Evolutionary conservation across 2,797 vertebrate species (phyloP).

Genomic region (Melanotaenia pygmaea): DNA sequence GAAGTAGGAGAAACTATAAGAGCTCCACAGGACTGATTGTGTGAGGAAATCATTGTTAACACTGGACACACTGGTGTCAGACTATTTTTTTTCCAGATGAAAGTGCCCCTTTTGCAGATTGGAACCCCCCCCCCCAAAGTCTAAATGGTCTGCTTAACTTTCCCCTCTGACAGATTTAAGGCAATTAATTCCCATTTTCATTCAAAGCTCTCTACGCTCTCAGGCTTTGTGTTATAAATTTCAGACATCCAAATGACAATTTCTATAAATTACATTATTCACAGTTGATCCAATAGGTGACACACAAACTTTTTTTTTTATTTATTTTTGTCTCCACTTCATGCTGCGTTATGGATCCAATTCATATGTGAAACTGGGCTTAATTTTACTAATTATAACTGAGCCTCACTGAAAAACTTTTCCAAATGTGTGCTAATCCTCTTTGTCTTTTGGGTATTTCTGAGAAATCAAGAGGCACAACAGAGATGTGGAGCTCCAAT

Average conservation of each 20-base stretch:
- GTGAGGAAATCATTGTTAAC: conserved; percentile 1
- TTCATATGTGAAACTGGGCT: conserved; percentile 24
- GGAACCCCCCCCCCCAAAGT: conserved; percentile 8
- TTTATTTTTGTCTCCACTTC: neutral
- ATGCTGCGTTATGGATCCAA: conserved; percentile 18
- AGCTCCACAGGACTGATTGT: neutral
- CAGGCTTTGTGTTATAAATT: conserved; percentile 7
- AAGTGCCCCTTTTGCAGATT: neutral
- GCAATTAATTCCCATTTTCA: conserved; percentile 36
- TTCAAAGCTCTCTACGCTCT: conserved; percentile 27
- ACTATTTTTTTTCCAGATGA: neutral
- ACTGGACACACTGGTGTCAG: neutral
- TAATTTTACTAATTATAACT: conserved; percentile 63
- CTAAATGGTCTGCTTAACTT: conserved; percentile 9
- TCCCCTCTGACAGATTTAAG: conserved; percentile 9
- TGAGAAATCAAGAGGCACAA: conserved; percentile 50
- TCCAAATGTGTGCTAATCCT: conserved; percentile 60
- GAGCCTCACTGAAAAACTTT: conserved; percentile 62
- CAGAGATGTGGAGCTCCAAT: conserved; percentile 41
- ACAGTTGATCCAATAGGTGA: conserved; percentile 33
- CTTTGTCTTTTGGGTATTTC: conserved; percentile 60
- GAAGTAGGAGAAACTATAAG: no score
- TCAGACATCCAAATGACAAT: conserved; percentile 9
- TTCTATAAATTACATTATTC: conserved; percentile 34
- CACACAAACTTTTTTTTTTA: neutral